Evolutionary conservation across 2,797 vertebrate genomes (phyloP), one percentile per base, ranked within the genome.

Genomic region (Gila robusta): DNA sequence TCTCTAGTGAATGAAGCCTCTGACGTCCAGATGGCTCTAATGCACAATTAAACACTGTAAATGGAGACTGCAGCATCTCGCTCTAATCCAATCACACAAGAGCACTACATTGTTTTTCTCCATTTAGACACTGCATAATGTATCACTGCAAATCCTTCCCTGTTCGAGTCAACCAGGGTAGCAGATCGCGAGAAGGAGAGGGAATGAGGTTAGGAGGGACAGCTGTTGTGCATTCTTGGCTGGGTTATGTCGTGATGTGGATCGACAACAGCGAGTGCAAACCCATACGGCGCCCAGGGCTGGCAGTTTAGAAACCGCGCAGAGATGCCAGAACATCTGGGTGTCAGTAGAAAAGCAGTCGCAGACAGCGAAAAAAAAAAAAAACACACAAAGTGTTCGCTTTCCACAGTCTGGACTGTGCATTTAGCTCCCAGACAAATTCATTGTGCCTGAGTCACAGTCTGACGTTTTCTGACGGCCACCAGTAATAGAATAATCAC

Each of bases 151-250:
- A 77, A 83, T 64, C 76, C 84, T 78, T 72, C 73, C 72, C 54
- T 69, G 87, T 73, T 77, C 66, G 39, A 81, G 83, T 82, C 84
- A 73, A 28, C 59, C 80, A 16, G 83, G 54, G 72, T 49, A 37
- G 69, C 26, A 62, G 88, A 39, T 73, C 4, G 7, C 76, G 77
- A 74, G 41, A 11, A 37, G 35, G 86, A 91, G 26, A 72, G 67
- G 54, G 35, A 23, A 11, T 28, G 87, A 91, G 89, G 37, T 69
- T 93, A 92, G 88, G 84, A 90, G 92, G 90, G 92, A 93, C 92
- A 95, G 94, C 95, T 95, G 94, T 93, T 94, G 92, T 90, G 88
- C 92, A 95, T 95, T 95, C 95, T 94, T 93, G 93, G 92, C 91
- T 87, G 92, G 91, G 93, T 94, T 82, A 87, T 89, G 91, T 93